A percentile compares a stretch with the other conserved stretches of the same genome.
These are phyloP conservation scores for Ichneumon xanthorius DNA, from an alignment of 2,888 invertebrate species.

Conservation along the genomic window DNA sequence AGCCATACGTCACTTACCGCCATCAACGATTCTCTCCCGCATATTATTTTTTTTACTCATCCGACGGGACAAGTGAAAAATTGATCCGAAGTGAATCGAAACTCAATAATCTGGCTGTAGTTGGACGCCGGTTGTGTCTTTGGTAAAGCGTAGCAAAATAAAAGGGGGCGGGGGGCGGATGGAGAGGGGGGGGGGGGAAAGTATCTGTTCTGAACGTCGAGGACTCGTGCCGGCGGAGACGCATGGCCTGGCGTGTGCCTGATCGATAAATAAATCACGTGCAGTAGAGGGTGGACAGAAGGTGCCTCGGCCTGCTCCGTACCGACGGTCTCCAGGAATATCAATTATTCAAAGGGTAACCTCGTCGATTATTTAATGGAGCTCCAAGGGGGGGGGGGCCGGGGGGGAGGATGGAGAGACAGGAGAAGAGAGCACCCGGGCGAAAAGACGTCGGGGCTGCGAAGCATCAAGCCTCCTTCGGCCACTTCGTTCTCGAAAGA, in stretches of 20 bases:
- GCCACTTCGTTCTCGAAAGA: conserved; percentile 33
- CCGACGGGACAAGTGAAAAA: conserved; percentile 30
- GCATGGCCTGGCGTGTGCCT: conserved; percentile 57
- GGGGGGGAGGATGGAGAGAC: conserved; percentile 64
- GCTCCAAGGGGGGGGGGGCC: conserved; percentile 44
- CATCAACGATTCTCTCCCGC: neutral
- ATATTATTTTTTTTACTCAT: neutral
- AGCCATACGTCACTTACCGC: conserved; percentile 1
- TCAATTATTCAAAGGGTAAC: conserved; percentile 72
- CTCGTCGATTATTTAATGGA: conserved; percentile 74
- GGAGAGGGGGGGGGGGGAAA: neutral
- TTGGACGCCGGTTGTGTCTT: neutral
- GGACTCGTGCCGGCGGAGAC: conserved; percentile 34
- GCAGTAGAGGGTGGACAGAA: conserved; percentile 37
- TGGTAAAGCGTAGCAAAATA: neutral
- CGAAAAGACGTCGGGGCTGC: conserved; percentile 40
- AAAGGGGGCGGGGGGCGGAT: neutral
- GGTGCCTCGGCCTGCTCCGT: conserved; percentile 34
- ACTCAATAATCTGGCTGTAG: conserved; percentile 26
- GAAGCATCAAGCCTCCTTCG: conserved; percentile 52
- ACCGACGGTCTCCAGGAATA: conserved; percentile 64
- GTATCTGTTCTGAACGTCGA: conserved; percentile 38
- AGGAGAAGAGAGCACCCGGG: conserved; percentile 16
- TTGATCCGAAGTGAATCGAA: conserved; percentile 24
- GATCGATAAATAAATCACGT: conserved; percentile 68